Base-by-base conservation (phyloP, 2,113 vertebrate species). In the Bagarius yarrelli region DNA sequence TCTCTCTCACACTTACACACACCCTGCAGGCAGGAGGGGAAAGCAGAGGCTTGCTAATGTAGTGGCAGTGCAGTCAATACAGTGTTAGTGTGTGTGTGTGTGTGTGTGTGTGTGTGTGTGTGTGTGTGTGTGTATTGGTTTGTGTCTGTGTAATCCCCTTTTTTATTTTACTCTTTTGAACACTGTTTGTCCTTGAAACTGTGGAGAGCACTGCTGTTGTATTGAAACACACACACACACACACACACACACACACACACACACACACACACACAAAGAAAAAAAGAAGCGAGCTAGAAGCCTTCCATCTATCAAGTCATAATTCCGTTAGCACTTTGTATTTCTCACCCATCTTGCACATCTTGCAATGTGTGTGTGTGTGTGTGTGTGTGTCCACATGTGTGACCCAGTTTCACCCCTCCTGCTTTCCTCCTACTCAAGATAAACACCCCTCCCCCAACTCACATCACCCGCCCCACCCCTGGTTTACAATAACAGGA, bases 401-500 rank as follows among this genome's bases (percentile, higher is more conserved):
- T 83, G 76, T 91, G 90, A 90, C 91, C 90, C 90, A 92, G 91
- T 92, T 91, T 88, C 89, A 89, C 50, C 63, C 80, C 77, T 85
- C 81, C 78, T 66, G 83, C 83, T 78, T 77, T 80, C 74, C 83
- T 74, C 84, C 87, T 81, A 79, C 81, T 79, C 85, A 87, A 85
- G 34, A 27, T 30, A 53, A 53, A 63, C 72, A 57, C 55, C 32
- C 79, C 79, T 69, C 44, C 5, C 44, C 5, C 44, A 47, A 47
- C 44, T 8, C 44, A 47, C 44, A 47, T 8, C 44, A 47, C 44
- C 5, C 9, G 44, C 44, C 44, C 44, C 44, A 47, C 44, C 79
- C 4, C 44, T 50, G 44, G 23, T 75, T 66, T 44, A 81, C 60
- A 81, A 66, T 74, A 66, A 75, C 71, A 66, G 70, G 59, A 32